These are phyloP conservation scores for Callimorpha dominula DNA, from an alignment of 2,888 invertebrate species.

Conservation along the genomic window DNA sequence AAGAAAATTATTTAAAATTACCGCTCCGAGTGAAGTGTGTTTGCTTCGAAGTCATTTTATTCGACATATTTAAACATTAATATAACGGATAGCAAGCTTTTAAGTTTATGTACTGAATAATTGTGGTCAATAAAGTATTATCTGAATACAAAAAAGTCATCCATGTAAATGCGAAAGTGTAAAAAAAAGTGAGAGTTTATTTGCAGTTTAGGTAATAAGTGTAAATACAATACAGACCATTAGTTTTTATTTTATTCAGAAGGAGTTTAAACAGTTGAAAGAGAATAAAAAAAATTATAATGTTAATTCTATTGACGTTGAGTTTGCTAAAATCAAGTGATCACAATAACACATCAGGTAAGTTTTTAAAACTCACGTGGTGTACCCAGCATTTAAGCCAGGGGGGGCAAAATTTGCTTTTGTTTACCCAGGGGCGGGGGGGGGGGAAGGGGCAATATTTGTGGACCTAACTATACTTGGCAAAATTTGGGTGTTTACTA, in stretches of 20 bases:
- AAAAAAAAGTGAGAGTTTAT: not conserved
- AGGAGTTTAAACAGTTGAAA: not conserved
- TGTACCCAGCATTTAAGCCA: no score
- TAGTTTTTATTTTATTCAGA: not conserved
- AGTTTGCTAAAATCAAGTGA: not conserved
- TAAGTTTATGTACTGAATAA: not conserved
- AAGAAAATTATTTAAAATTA: not conserved
- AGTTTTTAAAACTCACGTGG: no score
- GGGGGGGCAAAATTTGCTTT: no score
- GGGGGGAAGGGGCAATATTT: no score
- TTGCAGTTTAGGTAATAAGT: not conserved
- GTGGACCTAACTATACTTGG: no score
- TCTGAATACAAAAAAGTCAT: not conserved
- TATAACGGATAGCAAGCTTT: not conserved
- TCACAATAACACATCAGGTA: not conserved
- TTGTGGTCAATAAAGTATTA: not conserved
- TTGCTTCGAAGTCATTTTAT: not conserved
- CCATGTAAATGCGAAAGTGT: not conserved
- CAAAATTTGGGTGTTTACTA: no score
- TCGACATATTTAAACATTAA: not conserved
- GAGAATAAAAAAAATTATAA: not conserved
- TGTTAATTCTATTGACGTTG: conserved; percentile 5
- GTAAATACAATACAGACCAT: not conserved
- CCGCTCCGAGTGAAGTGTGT: not conserved
- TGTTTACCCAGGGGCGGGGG: no score